These are phyloP conservation scores for Porites evermanni DNA, from an alignment of 92 coral and sea anemone genomes.

Conservation along the genomic window DNA sequence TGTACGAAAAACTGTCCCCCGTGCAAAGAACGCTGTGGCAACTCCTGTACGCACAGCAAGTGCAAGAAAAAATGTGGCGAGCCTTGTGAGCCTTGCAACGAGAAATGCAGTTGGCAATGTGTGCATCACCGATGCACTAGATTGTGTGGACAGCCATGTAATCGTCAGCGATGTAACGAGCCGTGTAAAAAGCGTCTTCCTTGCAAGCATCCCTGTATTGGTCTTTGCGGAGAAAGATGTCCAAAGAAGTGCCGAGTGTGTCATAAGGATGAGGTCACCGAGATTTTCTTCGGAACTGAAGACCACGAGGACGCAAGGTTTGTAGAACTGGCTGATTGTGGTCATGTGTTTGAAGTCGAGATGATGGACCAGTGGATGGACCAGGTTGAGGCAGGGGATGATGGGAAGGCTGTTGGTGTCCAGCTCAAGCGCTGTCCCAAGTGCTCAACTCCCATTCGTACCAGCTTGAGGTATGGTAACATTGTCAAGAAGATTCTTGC, in stretches of 20 bases:
- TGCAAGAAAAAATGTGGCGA: constrained; percentile 85
- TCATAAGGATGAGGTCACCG: constrained; percentile 88
- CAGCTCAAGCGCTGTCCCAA: constrained; percentile 85
- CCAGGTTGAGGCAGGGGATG: constrained; percentile 46
- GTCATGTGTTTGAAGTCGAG: constrained; percentile 85
- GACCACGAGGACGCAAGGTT: constrained; percentile 88
- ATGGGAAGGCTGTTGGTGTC: constrained; percentile 56
- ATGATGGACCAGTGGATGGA: constrained; percentile 90
- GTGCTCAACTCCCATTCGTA: constrained; percentile 84
- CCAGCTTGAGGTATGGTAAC: constrained; percentile 92
- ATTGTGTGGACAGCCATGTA: constrained; percentile 82
- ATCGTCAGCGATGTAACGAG: constrained; percentile 80
- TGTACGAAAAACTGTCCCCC: constrained; percentile 97
- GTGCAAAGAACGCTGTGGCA: constrained; percentile 73
- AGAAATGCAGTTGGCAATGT: constrained; percentile 87
- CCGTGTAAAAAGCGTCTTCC: constrained; percentile 62
- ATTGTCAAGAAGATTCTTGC: constrained; percentile 79
- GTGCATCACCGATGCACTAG: constrained; percentile 67
- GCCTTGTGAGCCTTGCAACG: constrained; percentile 79
- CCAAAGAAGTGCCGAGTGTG: constrained; percentile 94
- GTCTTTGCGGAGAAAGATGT: constrained; percentile 96
- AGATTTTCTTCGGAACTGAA: constrained; percentile 87
- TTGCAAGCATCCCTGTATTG: constrained; percentile 88
- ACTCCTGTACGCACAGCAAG: constrained; percentile 87
- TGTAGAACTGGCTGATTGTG: constrained; percentile 89